Evolutionary conservation across 2,113 vertebrate genomes (phyloP), one percentile per base, ranked within the genome.

Genomic region (Numenius arquata): DNA sequence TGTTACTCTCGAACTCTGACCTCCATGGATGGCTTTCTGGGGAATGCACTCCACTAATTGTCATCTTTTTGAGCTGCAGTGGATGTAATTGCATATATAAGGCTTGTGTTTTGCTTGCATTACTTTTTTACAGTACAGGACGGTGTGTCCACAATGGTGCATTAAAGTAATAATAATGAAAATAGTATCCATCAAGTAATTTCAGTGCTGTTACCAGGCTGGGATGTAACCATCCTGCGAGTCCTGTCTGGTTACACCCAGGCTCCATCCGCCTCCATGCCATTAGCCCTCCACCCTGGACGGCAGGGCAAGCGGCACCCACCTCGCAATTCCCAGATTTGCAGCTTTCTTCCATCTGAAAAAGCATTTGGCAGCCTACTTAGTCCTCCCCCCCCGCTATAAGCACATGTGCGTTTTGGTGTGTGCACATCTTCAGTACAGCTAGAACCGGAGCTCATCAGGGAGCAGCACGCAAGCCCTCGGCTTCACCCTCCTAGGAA

Each of bases 91-190:
- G 90, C 82, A 62, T 72, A 38, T 38, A 88, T 76, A 79, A 74
- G 85, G 58, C 71, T 58, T 30, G 73, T 92, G 90, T 95, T 94
- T 90, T 95, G 84, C 91, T 94, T 88, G 91, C 3, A 1, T 79
- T 94, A 94, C 72, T 85, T 91, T 96, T 95, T 92, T 73, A 92
- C 61, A 6, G 71, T 38, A 58, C 74, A 55, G 48, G 41, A 79
- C 8, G 0, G 58, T 75, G 9, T 85, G 80, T 84, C 66, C 91
- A 74, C 92, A 84, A 21, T n/a, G 77, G 73, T 82, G 48, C 87
- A 89, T 95, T 95, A 93, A 91, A 95, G 91, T 68, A 95, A 88
- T 90, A 94, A 84, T 88, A 87, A 92, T 55, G 74, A 93, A 96
- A 93, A 92, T 89, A 70, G 90, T 85, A 68, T 68, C 95, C 92